A percentile compares a stretch with the other conserved stretches of the same genome.
Conservation (phyloP, 30 jellyfish, hydroid and myxozoan genomes). For the Hydractinia echinata region DNA sequence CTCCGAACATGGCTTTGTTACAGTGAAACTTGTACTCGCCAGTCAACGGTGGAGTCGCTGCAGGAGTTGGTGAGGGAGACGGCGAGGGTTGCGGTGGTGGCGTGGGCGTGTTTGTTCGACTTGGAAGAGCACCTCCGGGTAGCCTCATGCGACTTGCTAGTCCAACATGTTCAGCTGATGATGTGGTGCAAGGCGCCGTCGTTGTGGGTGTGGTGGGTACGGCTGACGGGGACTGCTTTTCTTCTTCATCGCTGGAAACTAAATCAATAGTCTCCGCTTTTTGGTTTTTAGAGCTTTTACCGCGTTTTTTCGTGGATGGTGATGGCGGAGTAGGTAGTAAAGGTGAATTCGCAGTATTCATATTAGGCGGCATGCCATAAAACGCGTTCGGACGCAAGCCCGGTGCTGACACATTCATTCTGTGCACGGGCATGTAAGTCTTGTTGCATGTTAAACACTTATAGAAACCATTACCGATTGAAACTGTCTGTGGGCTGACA, state of each 20-base stretch:
- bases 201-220: not conserved
- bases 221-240: not conserved
- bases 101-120: slow-evolving; percentile 30
- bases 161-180: slow-evolving; percentile 9
- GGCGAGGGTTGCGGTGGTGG: slow-evolving; percentile 2
- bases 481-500: not conserved
- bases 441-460: slow-evolving; percentile 21
- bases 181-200: not conserved
- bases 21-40: slow-evolving; percentile 31
- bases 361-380: slow-evolving; percentile 8
- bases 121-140: slow-evolving; percentile 58
- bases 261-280: slow-evolving; percentile 43
- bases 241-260: slow-evolving; percentile 80
- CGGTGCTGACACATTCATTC: not conserved
- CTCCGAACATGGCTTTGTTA: slow-evolving; percentile 52
- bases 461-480: not conserved
- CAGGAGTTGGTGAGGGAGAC: not conserved
- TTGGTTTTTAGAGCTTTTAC: not conserved
- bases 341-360: not conserved
- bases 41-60: slow-evolving; percentile 16
- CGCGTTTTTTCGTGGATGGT: not conserved
- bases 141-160: slow-evolving; percentile 52
- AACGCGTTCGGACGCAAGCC: not conserved
- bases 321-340: not conserved
- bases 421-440: slow-evolving; percentile 13